Percentiles rank a stretch among this genome's conserved stretches.
Conservation (phyloP, 1,140 invertebrate species). For the Callitettix versicolor region DNA sequence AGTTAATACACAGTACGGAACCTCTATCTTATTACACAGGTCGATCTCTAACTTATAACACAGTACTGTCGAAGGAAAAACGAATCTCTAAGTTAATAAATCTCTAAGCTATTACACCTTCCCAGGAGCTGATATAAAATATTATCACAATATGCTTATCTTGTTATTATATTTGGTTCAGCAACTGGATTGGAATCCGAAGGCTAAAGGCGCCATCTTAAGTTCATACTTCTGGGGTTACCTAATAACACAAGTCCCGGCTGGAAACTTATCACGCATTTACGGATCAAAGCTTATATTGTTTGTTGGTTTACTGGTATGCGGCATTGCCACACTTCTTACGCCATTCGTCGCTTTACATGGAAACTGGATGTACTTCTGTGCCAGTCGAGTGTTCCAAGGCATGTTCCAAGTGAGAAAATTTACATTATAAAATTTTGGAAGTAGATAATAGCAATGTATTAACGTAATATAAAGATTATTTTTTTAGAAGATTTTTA, state of each 20-base stretch:
- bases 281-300: slow-evolving; percentile 35
- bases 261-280: slow-evolving; percentile 31
- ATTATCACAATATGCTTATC: too few species aligned
- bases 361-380: slow-evolving; percentile 49
- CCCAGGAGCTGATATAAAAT: too few species aligned
- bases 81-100: too few species aligned
- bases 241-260: slow-evolving; percentile 9
- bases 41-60: too few species aligned
- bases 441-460: too few species aligned
- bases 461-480: too few species aligned
- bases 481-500: too few species aligned
- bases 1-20: too few species aligned
- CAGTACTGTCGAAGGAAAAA: too few species aligned
- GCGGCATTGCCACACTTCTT: slow-evolving; percentile 36
- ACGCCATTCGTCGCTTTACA: slow-evolving; percentile 31
- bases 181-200: slow-evolving; percentile 38
- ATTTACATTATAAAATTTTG: neutral
- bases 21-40: too few species aligned
- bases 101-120: too few species aligned
- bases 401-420: slow-evolving; percentile 31
- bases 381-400: slow-evolving; percentile 40
- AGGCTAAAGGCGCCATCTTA: slow-evolving; percentile 22
- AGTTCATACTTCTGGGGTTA: slow-evolving; percentile 17
- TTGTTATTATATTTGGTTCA: neutral
- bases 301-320: slow-evolving; percentile 29